Conservation (phyloP, 2,113 vertebrate genomes). For the Synodontis membranacea region DNA sequence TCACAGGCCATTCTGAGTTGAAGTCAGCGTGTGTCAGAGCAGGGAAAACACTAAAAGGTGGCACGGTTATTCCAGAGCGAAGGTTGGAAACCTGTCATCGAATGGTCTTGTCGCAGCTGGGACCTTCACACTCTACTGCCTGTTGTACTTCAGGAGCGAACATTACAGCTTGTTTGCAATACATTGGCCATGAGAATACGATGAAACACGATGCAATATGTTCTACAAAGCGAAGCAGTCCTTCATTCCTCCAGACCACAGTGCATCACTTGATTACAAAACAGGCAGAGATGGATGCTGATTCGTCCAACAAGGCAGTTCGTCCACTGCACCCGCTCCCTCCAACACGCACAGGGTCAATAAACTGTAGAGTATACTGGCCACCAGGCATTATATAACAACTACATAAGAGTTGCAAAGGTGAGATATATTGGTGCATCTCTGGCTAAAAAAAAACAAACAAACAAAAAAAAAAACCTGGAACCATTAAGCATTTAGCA, state of each 20-base stretch:
- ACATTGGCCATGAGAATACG: not conserved
- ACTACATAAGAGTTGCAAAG: not conserved
- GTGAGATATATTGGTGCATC: not conserved
- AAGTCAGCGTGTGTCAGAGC: not conserved
- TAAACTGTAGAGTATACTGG: not conserved
- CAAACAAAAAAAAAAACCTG: not conserved
- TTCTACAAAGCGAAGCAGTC: conserved; percentile 4
- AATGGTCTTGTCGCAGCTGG: not conserved
- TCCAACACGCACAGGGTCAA: not conserved
- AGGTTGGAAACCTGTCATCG: not conserved
- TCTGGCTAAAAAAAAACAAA: conserved; percentile 7
- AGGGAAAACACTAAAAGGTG: not conserved
- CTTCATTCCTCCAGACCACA: conserved; percentile 14
- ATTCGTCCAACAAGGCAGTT: not conserved
- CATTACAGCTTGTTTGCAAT: not conserved
- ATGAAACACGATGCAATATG: not conserved
- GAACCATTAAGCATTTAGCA: not conserved
- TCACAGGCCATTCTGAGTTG: not conserved
- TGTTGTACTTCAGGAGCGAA: not conserved
- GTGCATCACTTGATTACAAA: not conserved
- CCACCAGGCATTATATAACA: not conserved
- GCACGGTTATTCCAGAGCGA: not conserved
- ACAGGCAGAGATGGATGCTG: not conserved
- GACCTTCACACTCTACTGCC: not conserved
- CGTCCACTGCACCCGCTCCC: not conserved